Evolutionary conservation across 2,888 invertebrate species (phyloP), one percentile per base, ranked within the genome.

Genomic region (Eupithecia centaureata): DNA sequence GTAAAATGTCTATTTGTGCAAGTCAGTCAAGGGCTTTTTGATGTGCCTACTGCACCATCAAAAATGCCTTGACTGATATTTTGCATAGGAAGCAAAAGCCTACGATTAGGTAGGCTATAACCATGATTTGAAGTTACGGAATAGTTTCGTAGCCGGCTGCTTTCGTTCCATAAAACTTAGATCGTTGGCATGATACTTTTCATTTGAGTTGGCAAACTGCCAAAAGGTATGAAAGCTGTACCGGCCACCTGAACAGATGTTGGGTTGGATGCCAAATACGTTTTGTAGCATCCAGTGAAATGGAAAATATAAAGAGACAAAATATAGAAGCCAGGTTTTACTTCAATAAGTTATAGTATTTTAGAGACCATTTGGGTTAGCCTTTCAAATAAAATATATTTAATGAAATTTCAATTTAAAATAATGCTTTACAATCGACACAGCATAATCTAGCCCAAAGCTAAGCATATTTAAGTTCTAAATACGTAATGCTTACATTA

Each of bases 201-300:
- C 63, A 59, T 59, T 54, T 63, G 35, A 58, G 59, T 60, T 67
- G 67, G 67, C 67, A 38, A 18, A 33, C 15, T 32, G 42, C 67
- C 67, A 67, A 67, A 42, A 59, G 54, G 63, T 54, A 63, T 56
- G 67, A 67, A 60, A 67, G 58, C 30, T 47, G 42, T 42, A 38
- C 30, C 30, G 13, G 51, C 56, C 42, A n/a, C 27, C 38, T 30
- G 52, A 54, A 22, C 56, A 42, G 59, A 60, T 25, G 59, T 47
- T 33, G 58, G 42, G 63, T 27, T 35, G 32, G 33, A 4, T 66
- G 66, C 66, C 61, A 66, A 66, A 57, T 47, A 51, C n/a, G 4
- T 33, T 58, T 18, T 28, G 33, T 32, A 58, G 27, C 51, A 33
- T 13, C 18, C 42, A 57, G 22, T 30, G 56, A 27, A 52, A 52